A percentile compares a stretch with the other conserved stretches of the same genome.
Conservation (phyloP, 1,140 invertebrate species). For the Nylanderia fulva region DNA sequence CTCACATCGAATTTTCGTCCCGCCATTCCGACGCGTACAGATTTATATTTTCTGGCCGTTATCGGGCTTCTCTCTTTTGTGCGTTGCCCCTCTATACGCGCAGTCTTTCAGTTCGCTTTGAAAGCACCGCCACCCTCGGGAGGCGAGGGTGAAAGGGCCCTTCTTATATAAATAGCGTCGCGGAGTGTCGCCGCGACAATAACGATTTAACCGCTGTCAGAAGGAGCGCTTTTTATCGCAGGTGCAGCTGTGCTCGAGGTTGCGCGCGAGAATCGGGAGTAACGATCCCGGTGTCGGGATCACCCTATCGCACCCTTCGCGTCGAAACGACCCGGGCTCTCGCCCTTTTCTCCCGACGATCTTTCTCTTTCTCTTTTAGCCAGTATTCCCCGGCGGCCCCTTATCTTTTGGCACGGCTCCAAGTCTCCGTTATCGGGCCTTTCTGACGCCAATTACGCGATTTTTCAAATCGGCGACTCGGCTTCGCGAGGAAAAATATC, state of each 20-base stretch:
- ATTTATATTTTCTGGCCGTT: conserved; percentile 74
- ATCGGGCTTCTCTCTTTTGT: conserved; percentile 66
- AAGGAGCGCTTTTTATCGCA: conserved; percentile 65
- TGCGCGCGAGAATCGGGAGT: conserved; percentile 64
- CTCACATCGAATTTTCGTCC: conserved; percentile 70
- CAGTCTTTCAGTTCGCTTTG: conserved; percentile 58
- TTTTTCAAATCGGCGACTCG: conserved; percentile 68
- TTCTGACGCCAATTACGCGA: conserved; percentile 75
- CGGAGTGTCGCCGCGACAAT: conserved; percentile 60
- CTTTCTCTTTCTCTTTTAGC: conserved; percentile 35
- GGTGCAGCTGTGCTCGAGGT: conserved; percentile 55
- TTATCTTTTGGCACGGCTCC: conserved; percentile 69
- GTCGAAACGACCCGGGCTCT: conserved; percentile 26
- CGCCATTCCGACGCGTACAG: conserved; percentile 59
- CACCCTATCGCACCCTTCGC: conserved; percentile 52
- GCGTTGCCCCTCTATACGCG: conserved; percentile 50
- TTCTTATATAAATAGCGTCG: conserved; percentile 69
- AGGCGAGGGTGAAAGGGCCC: conserved; percentile 49
- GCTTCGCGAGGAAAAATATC: not conserved
- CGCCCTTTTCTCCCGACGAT: not conserved
- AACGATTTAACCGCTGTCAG: conserved; percentile 70
- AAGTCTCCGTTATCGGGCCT: conserved; percentile 69
- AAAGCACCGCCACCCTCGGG: conserved; percentile 51
- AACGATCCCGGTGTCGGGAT: conserved; percentile 62
- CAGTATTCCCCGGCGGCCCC: conserved; percentile 52